These are phyloP conservation scores for Acronicta alni DNA, from an alignment of 2,888 invertebrate genomes.

Conservation along the genomic window DNA sequence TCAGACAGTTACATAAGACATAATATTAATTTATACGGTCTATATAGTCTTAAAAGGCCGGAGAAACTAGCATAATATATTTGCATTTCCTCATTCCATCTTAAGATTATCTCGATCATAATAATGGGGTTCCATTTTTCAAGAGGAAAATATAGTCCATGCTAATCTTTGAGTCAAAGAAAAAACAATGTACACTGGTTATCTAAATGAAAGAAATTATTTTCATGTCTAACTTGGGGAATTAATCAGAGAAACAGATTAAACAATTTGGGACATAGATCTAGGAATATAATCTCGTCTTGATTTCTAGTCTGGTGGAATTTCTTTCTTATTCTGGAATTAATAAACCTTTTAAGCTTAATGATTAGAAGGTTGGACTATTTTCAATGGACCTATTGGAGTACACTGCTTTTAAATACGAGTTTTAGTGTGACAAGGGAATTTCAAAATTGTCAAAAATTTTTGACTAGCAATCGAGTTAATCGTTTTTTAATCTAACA, in stretches of 20 bases:
- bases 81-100: conserved; percentile 40
- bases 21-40: conserved; percentile 25
- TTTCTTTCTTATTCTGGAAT: too few species aligned
- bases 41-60: conserved; percentile 36
- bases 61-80: conserved; percentile 29
- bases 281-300: conserved; percentile 22
- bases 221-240: conserved; percentile 40
- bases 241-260: conserved; percentile 40
- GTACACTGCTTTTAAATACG: too few species aligned
- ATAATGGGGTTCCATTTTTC: conserved; percentile 44
- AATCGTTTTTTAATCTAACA: too few species aligned
- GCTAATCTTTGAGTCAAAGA: conserved; percentile 45
- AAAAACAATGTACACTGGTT: conserved; percentile 36
- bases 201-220: conserved; percentile 55
- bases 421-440: too few species aligned
- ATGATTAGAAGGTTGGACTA: too few species aligned
- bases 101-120: conserved; percentile 50
- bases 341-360: too few species aligned
- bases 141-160: conserved; percentile 43
- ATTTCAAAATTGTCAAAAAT: too few species aligned
- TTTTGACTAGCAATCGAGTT: too few species aligned
- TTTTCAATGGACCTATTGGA: too few species aligned
- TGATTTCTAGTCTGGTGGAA: too few species aligned
- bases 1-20: conserved; percentile 26
- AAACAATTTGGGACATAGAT: conserved; percentile 13